These are phyloP conservation scores for Rhaphigaster nebulosa DNA, from an alignment of 2,888 invertebrate genomes.

Conservation along the genomic window DNA sequence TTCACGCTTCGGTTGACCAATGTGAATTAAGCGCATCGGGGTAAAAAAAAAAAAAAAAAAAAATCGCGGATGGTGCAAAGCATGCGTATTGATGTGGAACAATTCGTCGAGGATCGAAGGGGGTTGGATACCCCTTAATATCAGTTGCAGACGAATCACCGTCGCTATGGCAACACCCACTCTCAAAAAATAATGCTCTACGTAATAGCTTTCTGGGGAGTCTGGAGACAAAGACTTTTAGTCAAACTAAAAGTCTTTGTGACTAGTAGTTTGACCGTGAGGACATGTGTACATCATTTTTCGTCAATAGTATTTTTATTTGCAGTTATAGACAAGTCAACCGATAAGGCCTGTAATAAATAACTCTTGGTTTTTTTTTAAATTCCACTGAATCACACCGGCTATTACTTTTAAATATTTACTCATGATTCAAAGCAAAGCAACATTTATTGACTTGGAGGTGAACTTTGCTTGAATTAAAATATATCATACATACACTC, in stretches of 20 bases:
- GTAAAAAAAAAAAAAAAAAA: background rate
- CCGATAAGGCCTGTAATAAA: no score
- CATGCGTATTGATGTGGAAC: constrained; percentile 37
- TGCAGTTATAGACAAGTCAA: no score
- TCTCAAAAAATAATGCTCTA: background rate
- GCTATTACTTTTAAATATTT: no score
- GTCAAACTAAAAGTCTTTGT: no score
- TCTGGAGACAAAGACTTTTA: no score
- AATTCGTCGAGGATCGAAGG: background rate
- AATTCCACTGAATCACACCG: no score
- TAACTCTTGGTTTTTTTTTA: no score
- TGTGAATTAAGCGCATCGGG: constrained; percentile 9
- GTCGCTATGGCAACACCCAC: constrained; percentile 12
- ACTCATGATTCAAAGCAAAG: background rate
- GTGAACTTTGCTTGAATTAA: background rate
- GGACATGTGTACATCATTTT: background rate
- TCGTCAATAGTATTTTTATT: no score
- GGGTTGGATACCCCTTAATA: constrained; percentile 16
- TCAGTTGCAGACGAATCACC: constrained; percentile 15
- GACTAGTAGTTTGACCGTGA: background rate
- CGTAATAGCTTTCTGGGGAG: background rate
- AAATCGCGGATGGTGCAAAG: background rate
- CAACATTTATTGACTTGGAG: background rate
- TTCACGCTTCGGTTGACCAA: constrained; percentile 2
- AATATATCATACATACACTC: no score